Evolutionary conservation across 2,113 vertebrate genomes (phyloP).

Genomic region (Sphaerodactylus townsendi): DNA sequence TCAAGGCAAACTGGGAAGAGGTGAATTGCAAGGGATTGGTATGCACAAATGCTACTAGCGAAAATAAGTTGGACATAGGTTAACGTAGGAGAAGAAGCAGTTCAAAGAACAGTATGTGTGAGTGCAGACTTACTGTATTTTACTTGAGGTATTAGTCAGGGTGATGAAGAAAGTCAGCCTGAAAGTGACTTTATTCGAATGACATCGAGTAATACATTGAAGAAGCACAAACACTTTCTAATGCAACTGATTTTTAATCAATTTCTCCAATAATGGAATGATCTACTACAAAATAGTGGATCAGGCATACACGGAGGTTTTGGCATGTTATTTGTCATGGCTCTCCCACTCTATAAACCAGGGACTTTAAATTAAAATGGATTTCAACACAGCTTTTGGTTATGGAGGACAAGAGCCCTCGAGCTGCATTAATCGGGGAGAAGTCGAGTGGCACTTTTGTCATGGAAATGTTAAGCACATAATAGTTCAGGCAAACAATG

Average conservation of each 20-base stretch:
- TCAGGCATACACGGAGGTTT: conserved; percentile 88
- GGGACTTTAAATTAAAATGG: conserved; percentile 91
- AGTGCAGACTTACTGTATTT: conserved; percentile 66
- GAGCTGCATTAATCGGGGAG: conserved; percentile 94
- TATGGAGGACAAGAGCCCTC: conserved; percentile 91
- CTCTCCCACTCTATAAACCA: conserved; percentile 83
- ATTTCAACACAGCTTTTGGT: conserved; percentile 99
- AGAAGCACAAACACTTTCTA: conserved; percentile 81
- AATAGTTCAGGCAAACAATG: conserved; percentile 97
- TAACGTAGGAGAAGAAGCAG: not conserved
- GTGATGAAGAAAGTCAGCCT: conserved; percentile 67
- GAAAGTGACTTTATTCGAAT: conserved; percentile 67
- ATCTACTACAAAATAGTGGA: conserved; percentile 87
- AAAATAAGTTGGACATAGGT: not conserved
- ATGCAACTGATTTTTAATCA: conserved; percentile 80
- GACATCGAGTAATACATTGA: conserved; percentile 73
- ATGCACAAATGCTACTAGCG: not conserved
- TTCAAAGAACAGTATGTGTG: not conserved
- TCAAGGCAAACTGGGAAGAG: not conserved
- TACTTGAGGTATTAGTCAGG: conserved; percentile 54
- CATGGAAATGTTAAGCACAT: conserved; percentile 99
- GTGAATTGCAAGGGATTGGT: not conserved
- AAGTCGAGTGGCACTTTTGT: conserved; percentile 99
- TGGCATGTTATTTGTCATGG: conserved; percentile 86
- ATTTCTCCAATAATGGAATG: conserved; percentile 84